These are phyloP conservation scores for Cataglyphis cursor DNA, from an alignment of 2,888 invertebrate species.

Conservation along the genomic window DNA sequence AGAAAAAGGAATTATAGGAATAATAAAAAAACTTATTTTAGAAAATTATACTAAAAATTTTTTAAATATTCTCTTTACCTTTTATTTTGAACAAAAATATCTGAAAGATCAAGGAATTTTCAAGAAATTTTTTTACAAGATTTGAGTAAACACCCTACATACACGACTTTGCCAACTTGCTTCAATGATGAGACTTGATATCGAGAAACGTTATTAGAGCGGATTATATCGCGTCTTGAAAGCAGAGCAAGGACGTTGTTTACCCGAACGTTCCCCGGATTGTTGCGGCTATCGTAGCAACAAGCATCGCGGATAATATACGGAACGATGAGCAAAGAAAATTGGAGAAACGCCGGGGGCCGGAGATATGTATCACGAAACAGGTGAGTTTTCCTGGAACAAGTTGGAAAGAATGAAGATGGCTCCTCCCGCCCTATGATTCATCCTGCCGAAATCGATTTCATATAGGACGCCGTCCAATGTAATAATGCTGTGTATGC, in stretches of 20 bases:
- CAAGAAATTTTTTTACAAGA: too few species aligned
- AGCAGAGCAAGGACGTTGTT: slow-evolving; percentile 52
- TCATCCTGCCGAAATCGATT: slow-evolving; percentile 69
- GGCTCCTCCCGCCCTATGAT: background rate
- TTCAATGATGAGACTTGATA: background rate
- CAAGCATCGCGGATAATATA: slow-evolving; percentile 52
- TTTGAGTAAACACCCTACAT: too few species aligned
- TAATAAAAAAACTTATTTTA: too few species aligned
- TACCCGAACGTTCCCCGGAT: slow-evolving; percentile 50
- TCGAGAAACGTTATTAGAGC: background rate
- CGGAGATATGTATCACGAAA: slow-evolving; percentile 27
- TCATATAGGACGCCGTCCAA: slow-evolving; percentile 58
- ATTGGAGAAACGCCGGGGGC: slow-evolving; percentile 64
- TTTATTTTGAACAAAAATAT: too few species aligned
- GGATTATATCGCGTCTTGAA: background rate
- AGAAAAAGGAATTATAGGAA: too few species aligned
- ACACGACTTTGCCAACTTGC: background rate
- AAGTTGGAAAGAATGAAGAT: slow-evolving; percentile 41
- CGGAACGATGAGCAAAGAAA: slow-evolving; percentile 62
- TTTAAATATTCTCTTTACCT: too few species aligned
- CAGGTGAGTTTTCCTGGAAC: background rate
- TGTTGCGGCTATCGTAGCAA: slow-evolving; percentile 47
- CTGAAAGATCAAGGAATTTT: too few species aligned
- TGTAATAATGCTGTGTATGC: slow-evolving; percentile 60
- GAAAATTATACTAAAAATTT: too few species aligned